Evolutionary conservation across 1,140 invertebrate genomes (phyloP).

Genomic region (Zaprionus nigranus): DNA sequence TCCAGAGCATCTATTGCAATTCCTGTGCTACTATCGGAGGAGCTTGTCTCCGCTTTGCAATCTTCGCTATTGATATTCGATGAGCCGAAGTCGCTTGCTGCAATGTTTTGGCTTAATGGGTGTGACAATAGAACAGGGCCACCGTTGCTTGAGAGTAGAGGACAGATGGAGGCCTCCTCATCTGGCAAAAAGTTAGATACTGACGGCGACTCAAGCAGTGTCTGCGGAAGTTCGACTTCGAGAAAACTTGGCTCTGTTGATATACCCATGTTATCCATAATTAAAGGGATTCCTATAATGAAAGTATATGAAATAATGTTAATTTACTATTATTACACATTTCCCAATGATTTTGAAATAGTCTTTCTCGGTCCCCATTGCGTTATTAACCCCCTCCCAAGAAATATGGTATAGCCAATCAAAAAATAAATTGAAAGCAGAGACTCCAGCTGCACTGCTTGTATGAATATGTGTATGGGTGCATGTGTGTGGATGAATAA

Average conservation of each 20-base stretch:
- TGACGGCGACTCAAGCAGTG: slow-evolving; percentile 70
- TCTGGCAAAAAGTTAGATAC: slow-evolving; percentile 84
- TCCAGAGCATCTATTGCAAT: slow-evolving; percentile 82
- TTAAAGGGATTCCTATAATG: background rate
- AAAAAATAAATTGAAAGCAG: slow-evolving; percentile 3
- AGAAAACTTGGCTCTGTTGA: slow-evolving; percentile 70
- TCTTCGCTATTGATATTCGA: slow-evolving; percentile 68
- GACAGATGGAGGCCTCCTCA: slow-evolving; percentile 86
- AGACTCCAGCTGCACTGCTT: background rate
- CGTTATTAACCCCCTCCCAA: background rate
- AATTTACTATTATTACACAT: background rate
- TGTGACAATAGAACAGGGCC: slow-evolving; percentile 85
- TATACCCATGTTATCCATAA: slow-evolving; percentile 61
- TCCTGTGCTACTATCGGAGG: slow-evolving; percentile 84
- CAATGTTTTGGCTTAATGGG: slow-evolving; percentile 82
- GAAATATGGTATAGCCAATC: background rate
- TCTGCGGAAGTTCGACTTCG: slow-evolving; percentile 67
- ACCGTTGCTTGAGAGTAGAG: slow-evolving; percentile 84
- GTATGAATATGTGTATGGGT: background rate
- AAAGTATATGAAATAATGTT: background rate
- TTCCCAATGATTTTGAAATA: background rate
- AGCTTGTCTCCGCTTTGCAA: slow-evolving; percentile 68
- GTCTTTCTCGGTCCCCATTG: background rate
- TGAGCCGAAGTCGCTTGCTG: slow-evolving; percentile 70
- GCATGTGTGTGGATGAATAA: background rate